Evolutionary conservation across 2,888 invertebrate genomes (phyloP).

Genomic region (Troilus luridus): DNA sequence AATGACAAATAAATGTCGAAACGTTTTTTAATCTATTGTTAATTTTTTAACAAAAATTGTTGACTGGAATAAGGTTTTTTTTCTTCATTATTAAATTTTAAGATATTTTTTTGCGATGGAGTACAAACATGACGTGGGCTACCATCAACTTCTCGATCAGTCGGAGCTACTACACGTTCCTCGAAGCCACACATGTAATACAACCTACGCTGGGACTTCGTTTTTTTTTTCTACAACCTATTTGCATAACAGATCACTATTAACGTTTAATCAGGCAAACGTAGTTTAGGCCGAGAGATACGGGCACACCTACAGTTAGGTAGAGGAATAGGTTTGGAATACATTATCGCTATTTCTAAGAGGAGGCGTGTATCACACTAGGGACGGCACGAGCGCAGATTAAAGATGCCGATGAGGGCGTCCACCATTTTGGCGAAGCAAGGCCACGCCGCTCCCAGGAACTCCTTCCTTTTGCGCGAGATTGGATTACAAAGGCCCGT

Average conservation of each 20-base stretch:
- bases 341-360: not conserved
- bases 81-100: no score
- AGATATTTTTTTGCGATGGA: not conserved
- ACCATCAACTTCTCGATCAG: not conserved
- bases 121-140: not conserved
- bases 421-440: constrained; percentile 47
- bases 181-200: not conserved
- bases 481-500: constrained; percentile 22
- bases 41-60: no score
- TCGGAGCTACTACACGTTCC: not conserved
- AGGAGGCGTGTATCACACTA: not conserved
- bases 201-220: not conserved
- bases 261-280: not conserved
- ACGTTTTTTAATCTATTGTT: no score
- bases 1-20: no score
- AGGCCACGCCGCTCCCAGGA: constrained; percentile 37
- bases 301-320: not conserved
- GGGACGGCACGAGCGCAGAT: not conserved
- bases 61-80: no score
- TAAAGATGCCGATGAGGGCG: not conserved
- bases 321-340: not conserved
- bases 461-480: constrained; percentile 6
- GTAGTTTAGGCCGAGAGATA: not conserved
- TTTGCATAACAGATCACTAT: constrained; percentile 28
- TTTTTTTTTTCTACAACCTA: not conserved